Percentiles rank a stretch among this genome's conserved stretches.
Conservation (phyloP, 2,797 vertebrate genomes). For the Sebastes aleutianus region DNA sequence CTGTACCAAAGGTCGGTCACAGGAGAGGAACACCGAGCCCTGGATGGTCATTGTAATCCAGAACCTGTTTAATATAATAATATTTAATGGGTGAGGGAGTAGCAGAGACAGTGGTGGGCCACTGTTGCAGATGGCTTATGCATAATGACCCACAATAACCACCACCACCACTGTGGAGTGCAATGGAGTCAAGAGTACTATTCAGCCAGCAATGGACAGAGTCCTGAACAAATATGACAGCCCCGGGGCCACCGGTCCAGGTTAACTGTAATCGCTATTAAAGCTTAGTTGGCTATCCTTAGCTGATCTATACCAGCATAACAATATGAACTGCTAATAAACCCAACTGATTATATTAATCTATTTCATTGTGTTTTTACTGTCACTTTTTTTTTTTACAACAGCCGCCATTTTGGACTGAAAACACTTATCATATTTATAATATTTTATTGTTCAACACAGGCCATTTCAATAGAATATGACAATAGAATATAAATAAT, state of each 20-base stretch:
- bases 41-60: constrained; percentile 2
- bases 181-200: not conserved
- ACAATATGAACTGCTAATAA: not conserved
- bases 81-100: constrained; percentile 25
- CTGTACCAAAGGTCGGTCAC: constrained; percentile 18
- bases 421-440: no score
- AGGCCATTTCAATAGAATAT: no score
- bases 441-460: no score
- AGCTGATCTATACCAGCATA: not conserved
- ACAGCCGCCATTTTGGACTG: no score
- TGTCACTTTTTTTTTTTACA: not conserved
- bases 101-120: constrained; percentile 2
- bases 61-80: constrained; percentile 16
- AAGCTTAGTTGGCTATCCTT: not conserved
- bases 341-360: not conserved
- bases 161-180: not conserved
- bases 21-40: constrained; percentile 24
- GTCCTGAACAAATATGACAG: constrained; percentile 14
- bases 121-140: constrained; percentile 31
- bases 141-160: constrained; percentile 37
- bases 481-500: no score
- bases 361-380: not conserved
- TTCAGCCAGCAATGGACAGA: constrained; percentile 11
- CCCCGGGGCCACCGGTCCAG: not conserved
- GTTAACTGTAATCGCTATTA: not conserved